Conservation (phyloP, 92 coral and sea anemone genomes). For the Epizoanthus ramosus region DNA sequence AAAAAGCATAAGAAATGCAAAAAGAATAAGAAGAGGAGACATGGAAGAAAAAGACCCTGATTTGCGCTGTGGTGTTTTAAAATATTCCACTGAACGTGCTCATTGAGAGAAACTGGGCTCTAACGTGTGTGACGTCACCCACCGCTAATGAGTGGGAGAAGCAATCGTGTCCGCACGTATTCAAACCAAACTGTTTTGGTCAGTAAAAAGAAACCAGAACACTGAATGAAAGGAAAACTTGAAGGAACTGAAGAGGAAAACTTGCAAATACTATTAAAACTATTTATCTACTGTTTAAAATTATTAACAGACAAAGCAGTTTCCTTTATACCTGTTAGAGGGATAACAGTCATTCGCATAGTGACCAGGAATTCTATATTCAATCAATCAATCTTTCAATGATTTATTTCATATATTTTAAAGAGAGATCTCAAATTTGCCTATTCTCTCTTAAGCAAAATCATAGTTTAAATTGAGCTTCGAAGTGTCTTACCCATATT, state of each 20-base stretch:
- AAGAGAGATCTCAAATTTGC: too few relatives aligned
- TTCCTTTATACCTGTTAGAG: neutral
- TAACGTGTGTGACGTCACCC: neutral
- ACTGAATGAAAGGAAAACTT: neutral
- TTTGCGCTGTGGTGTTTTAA: neutral
- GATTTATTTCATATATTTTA: too few relatives aligned
- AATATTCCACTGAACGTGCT: conserved; percentile 1
- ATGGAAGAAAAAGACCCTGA: neutral
- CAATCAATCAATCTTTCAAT: too few relatives aligned
- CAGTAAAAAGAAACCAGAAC: neutral
- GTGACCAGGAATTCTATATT: too few relatives aligned
- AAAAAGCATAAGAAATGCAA: conserved; percentile 34
- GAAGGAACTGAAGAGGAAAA: neutral
- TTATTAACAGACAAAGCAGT: neutral
- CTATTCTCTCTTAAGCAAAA: too few relatives aligned
- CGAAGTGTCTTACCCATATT: too few relatives aligned
- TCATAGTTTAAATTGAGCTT: too few relatives aligned
- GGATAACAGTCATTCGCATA: too few relatives aligned
- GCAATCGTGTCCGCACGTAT: neutral
- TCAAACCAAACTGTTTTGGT: neutral
- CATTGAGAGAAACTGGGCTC: neutral
- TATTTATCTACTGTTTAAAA: conserved; percentile 27
- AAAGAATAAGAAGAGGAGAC: conserved; percentile 12
- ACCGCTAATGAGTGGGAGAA: neutral
- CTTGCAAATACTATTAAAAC: neutral